Evolutionary conservation across 2,113 vertebrate genomes (phyloP).

Genomic region (Perccottus glenii): DNA sequence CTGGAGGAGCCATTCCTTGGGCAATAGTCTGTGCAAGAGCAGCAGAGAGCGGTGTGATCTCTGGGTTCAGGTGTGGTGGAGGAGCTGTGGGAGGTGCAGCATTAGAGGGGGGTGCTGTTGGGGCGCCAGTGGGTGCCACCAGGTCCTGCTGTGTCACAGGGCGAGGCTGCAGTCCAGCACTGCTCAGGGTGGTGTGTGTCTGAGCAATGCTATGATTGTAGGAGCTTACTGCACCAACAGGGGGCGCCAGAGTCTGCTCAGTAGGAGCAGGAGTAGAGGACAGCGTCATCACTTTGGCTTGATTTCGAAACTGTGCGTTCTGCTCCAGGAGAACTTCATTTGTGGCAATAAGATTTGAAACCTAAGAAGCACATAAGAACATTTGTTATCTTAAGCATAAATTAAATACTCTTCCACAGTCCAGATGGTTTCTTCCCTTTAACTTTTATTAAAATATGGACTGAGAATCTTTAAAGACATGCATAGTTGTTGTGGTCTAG

Average conservation of each 20-base stretch:
- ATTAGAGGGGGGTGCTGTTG: conserved; percentile 83
- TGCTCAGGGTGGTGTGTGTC: conserved; percentile 98
- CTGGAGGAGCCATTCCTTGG: conserved; percentile 93
- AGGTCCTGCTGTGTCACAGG: conserved; percentile 92
- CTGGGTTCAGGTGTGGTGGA: conserved; percentile 87
- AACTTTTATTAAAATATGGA: too few relatives aligned
- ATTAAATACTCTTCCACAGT: too few relatives aligned
- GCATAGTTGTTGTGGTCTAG: too few relatives aligned
- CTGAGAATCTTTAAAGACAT: too few relatives aligned
- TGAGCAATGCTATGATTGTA: conserved; percentile 98
- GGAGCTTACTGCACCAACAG: conserved; percentile 90
- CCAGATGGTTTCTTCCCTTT: too few relatives aligned
- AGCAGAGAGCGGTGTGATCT: conserved; percentile 92
- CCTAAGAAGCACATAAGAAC: conserved; percentile 71
- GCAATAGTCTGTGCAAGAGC: conserved; percentile 95
- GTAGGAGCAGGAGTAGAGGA: conserved; percentile 87
- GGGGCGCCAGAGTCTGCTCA: conserved; percentile 89
- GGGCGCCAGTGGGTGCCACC: conserved; percentile 86
- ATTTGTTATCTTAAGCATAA: too few relatives aligned
- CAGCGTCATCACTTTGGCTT: conserved; percentile 94
- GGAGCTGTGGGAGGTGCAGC: conserved; percentile 84
- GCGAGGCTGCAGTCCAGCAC: conserved; percentile 91
- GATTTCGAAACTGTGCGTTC: conserved; percentile 95
- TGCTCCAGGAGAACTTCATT: conserved; percentile 97
- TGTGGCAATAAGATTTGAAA: conserved; percentile 92